These are phyloP conservation scores for Lasioglossum vierecki DNA, from an alignment of 2,888 invertebrate genomes.

Conservation along the genomic window DNA sequence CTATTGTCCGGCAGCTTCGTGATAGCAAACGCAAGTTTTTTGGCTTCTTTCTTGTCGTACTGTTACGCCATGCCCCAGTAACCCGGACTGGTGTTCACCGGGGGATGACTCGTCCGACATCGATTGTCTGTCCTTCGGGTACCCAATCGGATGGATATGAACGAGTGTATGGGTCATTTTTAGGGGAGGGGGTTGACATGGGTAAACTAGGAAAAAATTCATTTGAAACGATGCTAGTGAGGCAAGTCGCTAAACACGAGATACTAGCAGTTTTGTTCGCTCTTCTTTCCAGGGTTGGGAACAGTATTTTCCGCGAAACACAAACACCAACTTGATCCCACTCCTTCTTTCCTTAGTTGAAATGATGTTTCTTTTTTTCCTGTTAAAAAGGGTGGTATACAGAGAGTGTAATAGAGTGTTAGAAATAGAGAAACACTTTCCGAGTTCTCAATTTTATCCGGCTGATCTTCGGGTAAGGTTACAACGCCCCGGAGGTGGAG, in stretches of 20 bases:
- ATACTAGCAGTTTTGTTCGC: background rate
- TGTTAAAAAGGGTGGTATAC: background rate
- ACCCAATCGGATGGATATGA: background rate
- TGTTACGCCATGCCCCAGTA: constrained; percentile 61
- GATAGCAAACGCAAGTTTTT: constrained; percentile 65
- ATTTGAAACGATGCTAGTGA: background rate
- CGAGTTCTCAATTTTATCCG: background rate
- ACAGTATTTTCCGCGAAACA: background rate
- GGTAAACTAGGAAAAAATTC: background rate
- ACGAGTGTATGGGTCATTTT: background rate
- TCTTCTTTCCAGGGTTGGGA: background rate
- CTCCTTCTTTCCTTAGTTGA: background rate
- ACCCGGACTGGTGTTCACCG: constrained; percentile 52
- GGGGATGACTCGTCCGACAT: constrained; percentile 44
- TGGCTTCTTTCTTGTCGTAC: constrained; percentile 51
- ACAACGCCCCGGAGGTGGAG: background rate
- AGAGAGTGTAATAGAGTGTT: background rate
- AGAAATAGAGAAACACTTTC: constrained; percentile 16
- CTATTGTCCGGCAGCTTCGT: constrained; percentile 49
- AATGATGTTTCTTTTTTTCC: background rate
- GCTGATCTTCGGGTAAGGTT: constrained; percentile 5
- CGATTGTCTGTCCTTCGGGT: constrained; percentile 43
- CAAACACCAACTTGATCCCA: background rate
- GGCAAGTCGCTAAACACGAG: background rate
- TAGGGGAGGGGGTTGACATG: background rate